Conservation (phyloP, 2,113 vertebrate species). For the Seriola rivoliana region DNA sequence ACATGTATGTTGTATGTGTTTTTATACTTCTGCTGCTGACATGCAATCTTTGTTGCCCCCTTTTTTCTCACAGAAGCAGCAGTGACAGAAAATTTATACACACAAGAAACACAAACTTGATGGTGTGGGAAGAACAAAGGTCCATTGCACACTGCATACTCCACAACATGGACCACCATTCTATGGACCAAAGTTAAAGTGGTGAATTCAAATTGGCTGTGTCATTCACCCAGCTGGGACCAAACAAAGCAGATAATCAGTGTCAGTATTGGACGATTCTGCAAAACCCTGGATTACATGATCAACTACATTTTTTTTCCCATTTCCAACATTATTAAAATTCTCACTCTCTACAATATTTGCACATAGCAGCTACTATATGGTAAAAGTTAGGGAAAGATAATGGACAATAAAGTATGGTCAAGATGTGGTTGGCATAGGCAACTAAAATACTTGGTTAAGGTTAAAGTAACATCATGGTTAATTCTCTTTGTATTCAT, state of each 20-base stretch:
- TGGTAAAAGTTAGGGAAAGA: no score
- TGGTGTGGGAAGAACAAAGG: not conserved
- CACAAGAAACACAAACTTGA: not conserved
- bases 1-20: not conserved
- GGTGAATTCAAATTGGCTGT: not conserved
- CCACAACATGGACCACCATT: not conserved
- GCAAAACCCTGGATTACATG: no score
- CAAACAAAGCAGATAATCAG: no score
- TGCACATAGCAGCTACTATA: not conserved
- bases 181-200: not conserved
- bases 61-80: not conserved
- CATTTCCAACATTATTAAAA: no score
- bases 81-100: conserved; percentile 1
- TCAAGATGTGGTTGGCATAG: no score
- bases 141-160: not conserved
- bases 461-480: no score
- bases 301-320: no score
- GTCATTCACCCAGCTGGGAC: not conserved
- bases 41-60: conserved; percentile 14
- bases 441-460: no score
- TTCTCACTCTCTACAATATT: not conserved
- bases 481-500: no score
- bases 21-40: not conserved
- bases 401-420: no score
- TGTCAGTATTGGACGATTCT: no score